Base-by-base conservation (phyloP, 2,797 vertebrate genomes). In the Harpagifer antarcticus region DNA sequence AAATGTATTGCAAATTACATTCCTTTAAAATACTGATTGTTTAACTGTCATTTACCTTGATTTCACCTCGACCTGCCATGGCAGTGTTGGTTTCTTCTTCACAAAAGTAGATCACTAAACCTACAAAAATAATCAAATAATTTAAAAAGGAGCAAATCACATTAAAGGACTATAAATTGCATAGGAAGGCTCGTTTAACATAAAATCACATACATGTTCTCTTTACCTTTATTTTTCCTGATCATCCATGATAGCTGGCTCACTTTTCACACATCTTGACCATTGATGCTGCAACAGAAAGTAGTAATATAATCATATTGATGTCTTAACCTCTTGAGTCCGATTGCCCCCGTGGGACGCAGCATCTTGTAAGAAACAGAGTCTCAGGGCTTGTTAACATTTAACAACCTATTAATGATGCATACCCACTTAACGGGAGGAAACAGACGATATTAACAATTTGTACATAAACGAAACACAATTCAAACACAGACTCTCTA, bases 31-130 rank as follows among this genome's bases (percentile, higher is more conserved):
- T 2, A 6, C 4, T 5, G 1, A 23, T 20, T 15, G 4, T 33
- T 50, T 0, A 37, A 3, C 11, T 17, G 2, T 31, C 42, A 66
- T 40, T 83, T 83, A 89, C 85, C 74, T 81, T 83, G 1, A 44
- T 44, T 60, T 79, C 44, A 0, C 16, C 23, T 40, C 64, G 58
- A 15, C 71, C 49, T n/a, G 68, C 76, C 86, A 89, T 85, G 3
- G 4, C 60, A 13, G 19, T 9, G 3, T 43, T 23, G 27, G 3
- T 17, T 78, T 3, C 33, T 43, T 15, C 62, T 54, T 72, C n/a
- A 40, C 45, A 61, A 58, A 33, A 2, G 13, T 11, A 48, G 23
- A 2, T 59, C 33, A 50, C 42, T 53, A 11, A 31, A 52, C 9
- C 45, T 59, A 64, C 7, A 44, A 64, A 72, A 60, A 15, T 8